Conservation (phyloP, 2,113 vertebrate genomes). For the Cynocephalus volans region DNA sequence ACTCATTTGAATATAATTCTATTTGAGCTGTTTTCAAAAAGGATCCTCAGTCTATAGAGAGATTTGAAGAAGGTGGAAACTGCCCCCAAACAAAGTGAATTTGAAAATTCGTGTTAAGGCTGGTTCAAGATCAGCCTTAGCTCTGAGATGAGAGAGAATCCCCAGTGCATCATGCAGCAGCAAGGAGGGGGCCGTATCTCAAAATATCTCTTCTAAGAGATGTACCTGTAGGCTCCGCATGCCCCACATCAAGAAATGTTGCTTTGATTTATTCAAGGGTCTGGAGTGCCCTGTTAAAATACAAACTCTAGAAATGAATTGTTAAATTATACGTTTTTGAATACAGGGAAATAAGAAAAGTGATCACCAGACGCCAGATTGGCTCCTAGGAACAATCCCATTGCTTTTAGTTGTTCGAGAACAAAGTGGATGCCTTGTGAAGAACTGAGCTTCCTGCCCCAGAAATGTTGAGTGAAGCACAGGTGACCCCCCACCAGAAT, state of each 20-base stretch:
- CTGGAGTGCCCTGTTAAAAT: background rate
- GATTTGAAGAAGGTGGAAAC: background rate
- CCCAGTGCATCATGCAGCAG: background rate
- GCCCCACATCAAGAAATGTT: background rate
- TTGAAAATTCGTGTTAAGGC: background rate
- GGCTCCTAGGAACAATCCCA: background rate
- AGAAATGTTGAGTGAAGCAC: background rate
- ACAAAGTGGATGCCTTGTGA: background rate
- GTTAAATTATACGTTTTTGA: background rate
- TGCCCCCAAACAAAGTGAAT: background rate
- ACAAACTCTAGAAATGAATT: background rate
- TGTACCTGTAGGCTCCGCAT: background rate
- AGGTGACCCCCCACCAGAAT: background rate
- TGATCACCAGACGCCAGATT: background rate
- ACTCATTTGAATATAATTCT: background rate
- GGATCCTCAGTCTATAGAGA: background rate
- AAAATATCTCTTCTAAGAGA: background rate
- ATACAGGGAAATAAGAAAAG: background rate
- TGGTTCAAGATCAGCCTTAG: background rate
- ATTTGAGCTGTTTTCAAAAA: background rate
- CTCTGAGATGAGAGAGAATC: too few relatives aligned
- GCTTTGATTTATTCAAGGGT: background rate
- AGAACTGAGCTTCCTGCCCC: background rate
- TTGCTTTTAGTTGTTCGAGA: background rate
- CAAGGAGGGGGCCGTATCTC: background rate